Evolutionary conservation across 2,888 invertebrate species (phyloP), one percentile per base, ranked within the genome.

Genomic region (Monoplex corrugatus): DNA sequence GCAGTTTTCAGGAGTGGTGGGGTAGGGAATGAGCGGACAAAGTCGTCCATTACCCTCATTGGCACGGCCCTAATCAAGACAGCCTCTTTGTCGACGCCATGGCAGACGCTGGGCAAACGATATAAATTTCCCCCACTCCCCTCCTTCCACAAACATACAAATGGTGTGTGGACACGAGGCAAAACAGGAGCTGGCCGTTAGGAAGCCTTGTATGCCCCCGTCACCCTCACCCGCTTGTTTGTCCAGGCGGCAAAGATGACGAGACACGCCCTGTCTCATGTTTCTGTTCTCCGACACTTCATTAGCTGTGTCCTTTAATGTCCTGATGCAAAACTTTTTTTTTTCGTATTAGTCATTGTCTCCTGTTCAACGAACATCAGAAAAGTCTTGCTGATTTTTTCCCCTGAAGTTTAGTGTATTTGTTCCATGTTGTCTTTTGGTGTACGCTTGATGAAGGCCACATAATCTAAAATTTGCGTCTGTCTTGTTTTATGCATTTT

Each of bases 41-140:
- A 86, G 86, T 68, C 68, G 43, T 86, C 86, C 86, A 86, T 86
- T 68, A 63, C 38, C 23, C 68, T 23, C 63, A 35, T 63, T 35
- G 86, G 86, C 86, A 86, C 86, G 86, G 68, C 13, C 44, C 44
- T 83, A 88, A 88, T 88, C 88, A 88, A 45, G 5, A 35, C 8
- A 50, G 50, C 45, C 28, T 82, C 50, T 83, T 82, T 88, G 88
- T 50, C 83, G 16, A 63, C 44, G 32, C 63, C 43, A 45, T 38
- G 16, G 80, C 72, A 83, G 88, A n/a, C 83, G 83, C 3, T 68
- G 68, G 32, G 43, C 83, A 88, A 88, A 88, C 88, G 40, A 88
- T 88, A 88, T 88, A 88, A 83, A 88, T 88, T 88, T 88, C 83
- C 88, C 32, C 45, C 19, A 35, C n/a, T 32, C 23, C 68, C 43